These are phyloP conservation scores for Sesamia inferens DNA, from an alignment of 2,888 invertebrate species.

Conservation along the genomic window DNA sequence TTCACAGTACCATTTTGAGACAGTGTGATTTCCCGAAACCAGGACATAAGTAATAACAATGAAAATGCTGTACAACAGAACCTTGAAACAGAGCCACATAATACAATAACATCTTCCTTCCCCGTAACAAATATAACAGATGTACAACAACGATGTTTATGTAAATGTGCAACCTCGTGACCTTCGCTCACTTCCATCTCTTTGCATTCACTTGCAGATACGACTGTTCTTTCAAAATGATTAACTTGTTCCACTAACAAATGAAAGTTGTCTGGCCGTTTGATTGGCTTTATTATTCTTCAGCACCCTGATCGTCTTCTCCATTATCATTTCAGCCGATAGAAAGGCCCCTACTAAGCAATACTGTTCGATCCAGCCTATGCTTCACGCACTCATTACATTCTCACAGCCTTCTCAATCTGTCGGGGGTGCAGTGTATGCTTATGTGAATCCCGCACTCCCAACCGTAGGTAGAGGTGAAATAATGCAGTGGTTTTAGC, in stretches of 20 bases:
- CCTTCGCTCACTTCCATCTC: conserved; percentile 78
- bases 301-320: background rate
- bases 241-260: background rate
- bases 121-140: conserved; percentile 29
- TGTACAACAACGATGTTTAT: conserved; percentile 53
- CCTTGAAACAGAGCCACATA: conserved; percentile 28
- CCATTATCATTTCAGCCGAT: background rate
- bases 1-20: background rate
- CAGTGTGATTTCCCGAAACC: conserved; percentile 1
- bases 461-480: no score
- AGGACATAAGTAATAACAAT: conserved; percentile 8
- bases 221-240: conserved; percentile 31
- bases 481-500: no score
- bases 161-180: conserved; percentile 70
- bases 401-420: background rate
- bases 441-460: no score
- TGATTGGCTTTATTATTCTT: background rate
- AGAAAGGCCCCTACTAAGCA: background rate
- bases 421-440: no score
- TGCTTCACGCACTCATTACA: background rate
- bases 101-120: conserved; percentile 37
- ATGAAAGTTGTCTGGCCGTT: background rate
- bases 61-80: background rate
- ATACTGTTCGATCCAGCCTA: background rate
- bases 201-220: conserved; percentile 52